Percentiles rank a stretch among this genome's conserved stretches.
Evolutionary conservation across 2,797 vertebrate genomes (phyloP).

Genomic region (Enteromius anoplus): DNA sequence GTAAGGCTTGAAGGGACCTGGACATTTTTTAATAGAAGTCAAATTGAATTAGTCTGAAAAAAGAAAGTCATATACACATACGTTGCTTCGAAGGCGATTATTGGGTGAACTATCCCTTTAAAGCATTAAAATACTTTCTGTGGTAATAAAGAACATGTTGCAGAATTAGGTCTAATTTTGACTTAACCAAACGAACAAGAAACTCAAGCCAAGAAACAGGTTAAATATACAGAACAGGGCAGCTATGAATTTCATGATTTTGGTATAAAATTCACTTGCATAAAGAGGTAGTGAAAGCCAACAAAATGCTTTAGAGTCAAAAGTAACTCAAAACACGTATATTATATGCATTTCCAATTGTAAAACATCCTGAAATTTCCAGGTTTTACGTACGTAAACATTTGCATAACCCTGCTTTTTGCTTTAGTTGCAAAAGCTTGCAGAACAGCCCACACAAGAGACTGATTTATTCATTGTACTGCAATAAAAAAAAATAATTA

Average conservation of each 20-base stretch:
- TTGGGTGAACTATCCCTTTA: no score
- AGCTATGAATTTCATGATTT: no score
- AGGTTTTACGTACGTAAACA: not conserved
- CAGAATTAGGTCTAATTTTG: not conserved
- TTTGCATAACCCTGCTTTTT: slow-evolving; percentile 14
- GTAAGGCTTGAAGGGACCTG: no score
- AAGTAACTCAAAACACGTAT: not conserved
- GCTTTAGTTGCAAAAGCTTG: slow-evolving; percentile 62
- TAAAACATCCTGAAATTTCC: not conserved
- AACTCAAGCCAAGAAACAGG: not conserved
- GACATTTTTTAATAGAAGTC: no score
- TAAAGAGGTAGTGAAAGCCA: not conserved
- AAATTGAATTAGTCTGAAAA: no score
- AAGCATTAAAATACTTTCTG: not conserved
- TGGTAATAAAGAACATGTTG: not conserved
- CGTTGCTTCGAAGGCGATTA: no score
- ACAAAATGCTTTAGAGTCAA: not conserved
- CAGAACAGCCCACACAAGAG: slow-evolving; percentile 76
- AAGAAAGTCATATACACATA: no score
- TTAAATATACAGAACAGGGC: not conserved
- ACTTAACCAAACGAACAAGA: not conserved
- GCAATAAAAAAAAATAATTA: slow-evolving; percentile 69
- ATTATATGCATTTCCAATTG: not conserved
- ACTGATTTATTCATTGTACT: slow-evolving; percentile 75
- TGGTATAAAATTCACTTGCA: not conserved